Conservation (phyloP, 37 sponge, comb jelly and placozoan genomes). For the Tethya wilhelma region DNA sequence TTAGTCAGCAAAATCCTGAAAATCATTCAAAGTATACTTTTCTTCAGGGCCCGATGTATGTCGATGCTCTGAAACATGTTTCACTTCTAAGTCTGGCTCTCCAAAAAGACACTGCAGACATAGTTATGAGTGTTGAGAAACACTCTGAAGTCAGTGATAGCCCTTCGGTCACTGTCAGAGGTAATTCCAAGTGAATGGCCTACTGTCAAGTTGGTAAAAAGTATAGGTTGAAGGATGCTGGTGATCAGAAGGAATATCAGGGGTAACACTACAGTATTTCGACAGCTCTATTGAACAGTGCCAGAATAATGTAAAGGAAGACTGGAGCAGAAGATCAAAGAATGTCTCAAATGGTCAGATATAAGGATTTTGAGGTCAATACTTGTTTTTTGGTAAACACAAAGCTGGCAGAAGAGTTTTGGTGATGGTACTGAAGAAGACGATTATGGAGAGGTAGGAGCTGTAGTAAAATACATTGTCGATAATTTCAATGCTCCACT, state of each 20-base stretch:
- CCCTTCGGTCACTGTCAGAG: slow-evolving; percentile 32
- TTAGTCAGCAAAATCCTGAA: too few species aligned
- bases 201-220: slow-evolving; percentile 27
- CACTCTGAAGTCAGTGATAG: slow-evolving; percentile 40
- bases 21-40: too few species aligned
- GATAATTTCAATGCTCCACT: slow-evolving; percentile 29
- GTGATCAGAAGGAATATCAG: slow-evolving; percentile 29
- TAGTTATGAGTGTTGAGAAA: slow-evolving; percentile 29
- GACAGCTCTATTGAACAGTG: background rate
- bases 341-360: slow-evolving; percentile 47
- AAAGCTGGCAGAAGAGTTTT: too few species aligned
- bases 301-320: too few species aligned
- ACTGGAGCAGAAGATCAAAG: slow-evolving; percentile 40
- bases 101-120: slow-evolving; percentile 17
- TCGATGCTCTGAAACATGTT: slow-evolving; percentile 40
- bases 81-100: slow-evolving; percentile 39
- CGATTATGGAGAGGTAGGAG: slow-evolving; percentile 2
- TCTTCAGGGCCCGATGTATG: too few species aligned
- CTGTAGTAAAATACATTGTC: slow-evolving; percentile 2
- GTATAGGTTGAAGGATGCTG: slow-evolving; percentile 34
- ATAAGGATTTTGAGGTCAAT: slow-evolving; percentile 35
- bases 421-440: slow-evolving; percentile 23
- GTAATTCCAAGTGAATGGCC: slow-evolving; percentile 55
- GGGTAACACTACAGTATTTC: slow-evolving; percentile 21
- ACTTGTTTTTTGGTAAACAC: slow-evolving; percentile 49